Conservation (phyloP, 2,888 invertebrate species). For the Heliconius charithonia region DNA sequence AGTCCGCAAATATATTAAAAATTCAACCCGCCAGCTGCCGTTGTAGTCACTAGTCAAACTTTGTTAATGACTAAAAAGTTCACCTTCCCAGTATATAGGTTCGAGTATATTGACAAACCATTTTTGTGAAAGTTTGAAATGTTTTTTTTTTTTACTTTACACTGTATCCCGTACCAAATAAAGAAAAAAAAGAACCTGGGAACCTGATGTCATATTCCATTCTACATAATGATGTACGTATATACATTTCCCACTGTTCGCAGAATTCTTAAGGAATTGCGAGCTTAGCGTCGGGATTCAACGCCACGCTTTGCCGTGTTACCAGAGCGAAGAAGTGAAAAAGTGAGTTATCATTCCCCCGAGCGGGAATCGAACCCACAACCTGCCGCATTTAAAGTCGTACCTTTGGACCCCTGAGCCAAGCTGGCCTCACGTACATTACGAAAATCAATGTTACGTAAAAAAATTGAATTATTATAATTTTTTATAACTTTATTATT, state of each 20-base stretch:
- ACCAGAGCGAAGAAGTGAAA: not conserved
- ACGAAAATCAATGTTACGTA: no score
- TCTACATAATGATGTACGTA: no score
- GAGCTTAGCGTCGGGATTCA: no score
- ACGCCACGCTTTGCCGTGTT: not conserved
- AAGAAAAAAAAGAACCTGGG: no score
- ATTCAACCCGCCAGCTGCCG: conserved; percentile 12
- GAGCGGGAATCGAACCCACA: not conserved
- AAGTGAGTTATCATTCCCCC: not conserved
- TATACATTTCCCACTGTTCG: no score
- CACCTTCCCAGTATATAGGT: not conserved
- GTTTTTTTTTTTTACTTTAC: not conserved
- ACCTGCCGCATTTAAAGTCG: not conserved
- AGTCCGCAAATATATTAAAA: conserved; percentile 24
- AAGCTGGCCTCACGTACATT: no score
- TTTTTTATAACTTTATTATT: no score
- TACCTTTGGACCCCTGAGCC: no score
- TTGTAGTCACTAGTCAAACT: conserved; percentile 20
- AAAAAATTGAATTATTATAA: no score
- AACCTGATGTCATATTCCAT: not conserved
- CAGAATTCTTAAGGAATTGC: no score
- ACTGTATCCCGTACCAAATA: no score
- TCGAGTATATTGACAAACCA: not conserved
- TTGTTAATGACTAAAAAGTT: conserved; percentile 18
- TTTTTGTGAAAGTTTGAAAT: not conserved